phyloP scores from a whole-genome alignment of 1,140 invertebrate genomes.

The Diuraphis noxia region DNA sequence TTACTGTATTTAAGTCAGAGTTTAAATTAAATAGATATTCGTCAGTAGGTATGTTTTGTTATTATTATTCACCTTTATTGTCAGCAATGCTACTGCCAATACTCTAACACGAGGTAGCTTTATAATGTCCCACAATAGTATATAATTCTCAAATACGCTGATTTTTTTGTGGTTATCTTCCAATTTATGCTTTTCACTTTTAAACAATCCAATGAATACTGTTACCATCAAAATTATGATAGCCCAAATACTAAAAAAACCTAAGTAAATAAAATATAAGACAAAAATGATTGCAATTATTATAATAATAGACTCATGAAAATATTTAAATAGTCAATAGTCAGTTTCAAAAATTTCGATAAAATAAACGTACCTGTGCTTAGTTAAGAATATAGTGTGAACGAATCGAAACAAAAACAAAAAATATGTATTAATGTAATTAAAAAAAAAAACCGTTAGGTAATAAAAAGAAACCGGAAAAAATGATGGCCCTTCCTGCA shows the following conservation, averaged over 20 bases:
- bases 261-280: slow-evolving; percentile 62
- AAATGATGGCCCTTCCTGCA: not conserved
- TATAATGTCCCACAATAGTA: slow-evolving; percentile 16
- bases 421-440: not conserved
- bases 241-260: slow-evolving; percentile 95
- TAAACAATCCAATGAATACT: slow-evolving; percentile 85
- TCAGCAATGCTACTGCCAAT: not conserved
- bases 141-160: not conserved
- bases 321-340: not conserved
- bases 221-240: slow-evolving; percentile 88
- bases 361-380: not conserved
- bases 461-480: not conserved
- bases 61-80: not conserved
- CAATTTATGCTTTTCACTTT: slow-evolving; percentile 71
- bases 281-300: not conserved
- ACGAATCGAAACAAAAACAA: not conserved
- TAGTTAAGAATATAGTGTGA: not conserved
- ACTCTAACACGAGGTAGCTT: not conserved
- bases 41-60: not conserved
- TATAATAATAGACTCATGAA: not conserved
- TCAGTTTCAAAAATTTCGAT: not conserved
- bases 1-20: not conserved
- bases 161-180: not conserved
- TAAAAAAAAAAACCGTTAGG: not conserved
- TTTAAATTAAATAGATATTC: not conserved